phyloP scores from a whole-genome alignment of 2,888 invertebrate genomes.

The Polietes domitor region DNA sequence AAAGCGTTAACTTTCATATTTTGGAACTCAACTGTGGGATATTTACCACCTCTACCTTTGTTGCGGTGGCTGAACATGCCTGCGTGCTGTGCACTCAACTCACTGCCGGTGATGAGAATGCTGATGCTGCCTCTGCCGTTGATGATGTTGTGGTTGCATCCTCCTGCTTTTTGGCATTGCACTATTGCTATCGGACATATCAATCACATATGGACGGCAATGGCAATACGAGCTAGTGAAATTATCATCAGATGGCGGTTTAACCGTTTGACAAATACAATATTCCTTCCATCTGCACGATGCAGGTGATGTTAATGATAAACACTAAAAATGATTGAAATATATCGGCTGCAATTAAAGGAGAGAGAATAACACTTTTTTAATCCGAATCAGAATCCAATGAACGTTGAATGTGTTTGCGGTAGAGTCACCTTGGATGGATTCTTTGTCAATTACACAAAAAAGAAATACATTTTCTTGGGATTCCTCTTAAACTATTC shows the following conservation, averaged over 20 bases:
- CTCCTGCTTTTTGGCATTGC: background rate
- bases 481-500: too few relatives aligned
- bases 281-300: background rate
- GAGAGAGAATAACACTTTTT: too few relatives aligned
- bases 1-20: slow-evolving; percentile 31
- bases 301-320: background rate
- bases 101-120: background rate
- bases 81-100: background rate
- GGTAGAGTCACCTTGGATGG: too few relatives aligned
- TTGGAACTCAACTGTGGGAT: slow-evolving; percentile 15
- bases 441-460: too few relatives aligned
- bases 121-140: background rate
- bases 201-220: slow-evolving; percentile 31
- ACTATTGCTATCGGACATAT: slow-evolving; percentile 42
- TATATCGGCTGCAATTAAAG: background rate
- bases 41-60: slow-evolving; percentile 24
- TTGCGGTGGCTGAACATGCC: background rate
- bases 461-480: too few relatives aligned
- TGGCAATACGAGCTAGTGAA: background rate
- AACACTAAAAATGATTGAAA: slow-evolving; percentile 14
- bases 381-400: too few relatives aligned
- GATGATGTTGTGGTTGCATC: background rate
- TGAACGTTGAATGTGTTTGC: too few relatives aligned
- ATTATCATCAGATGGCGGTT: slow-evolving; percentile 13
- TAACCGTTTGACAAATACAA: slow-evolving; percentile 29